Conservation (phyloP, 2,113 vertebrate genomes). For the Chauna torquata region DNA sequence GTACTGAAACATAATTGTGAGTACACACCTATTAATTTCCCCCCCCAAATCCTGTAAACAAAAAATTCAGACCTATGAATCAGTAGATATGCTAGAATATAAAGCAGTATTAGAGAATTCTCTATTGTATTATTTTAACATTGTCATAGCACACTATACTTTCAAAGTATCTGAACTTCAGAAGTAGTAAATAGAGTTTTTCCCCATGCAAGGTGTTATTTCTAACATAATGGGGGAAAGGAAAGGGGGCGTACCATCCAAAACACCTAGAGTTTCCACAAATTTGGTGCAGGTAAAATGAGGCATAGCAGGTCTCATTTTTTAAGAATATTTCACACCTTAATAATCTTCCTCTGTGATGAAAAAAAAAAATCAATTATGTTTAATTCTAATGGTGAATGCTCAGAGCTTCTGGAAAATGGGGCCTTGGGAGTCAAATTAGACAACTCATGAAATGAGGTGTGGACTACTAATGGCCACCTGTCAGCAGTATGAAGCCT, state of each 20-base stretch:
- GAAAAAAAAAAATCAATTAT: not conserved
- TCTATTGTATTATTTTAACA: not conserved
- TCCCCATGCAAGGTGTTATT: not conserved
- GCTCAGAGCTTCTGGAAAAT: not conserved
- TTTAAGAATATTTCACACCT: not conserved
- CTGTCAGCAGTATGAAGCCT: not conserved
- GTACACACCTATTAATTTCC: not conserved
- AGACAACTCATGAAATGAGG: not conserved
- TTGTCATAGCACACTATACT: not conserved
- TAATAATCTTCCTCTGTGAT: not conserved
- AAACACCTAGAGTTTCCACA: not conserved
- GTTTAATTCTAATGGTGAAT: not conserved
- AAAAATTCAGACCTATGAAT: not conserved
- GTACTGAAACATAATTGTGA: not conserved
- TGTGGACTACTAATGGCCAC: not conserved
- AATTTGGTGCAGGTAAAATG: not conserved
- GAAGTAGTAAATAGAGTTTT: not conserved
- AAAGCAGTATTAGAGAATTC: not conserved
- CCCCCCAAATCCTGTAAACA: not conserved
- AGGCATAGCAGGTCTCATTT: not conserved
- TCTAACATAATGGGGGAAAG: not conserved
- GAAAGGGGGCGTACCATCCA: fast-evolving
- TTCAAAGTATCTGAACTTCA: not conserved
- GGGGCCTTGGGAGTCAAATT: not conserved
- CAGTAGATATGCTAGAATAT: not conserved